Evolutionary conservation across 2,113 vertebrate genomes (phyloP).

Genomic region (Irena cyanogastra): DNA sequence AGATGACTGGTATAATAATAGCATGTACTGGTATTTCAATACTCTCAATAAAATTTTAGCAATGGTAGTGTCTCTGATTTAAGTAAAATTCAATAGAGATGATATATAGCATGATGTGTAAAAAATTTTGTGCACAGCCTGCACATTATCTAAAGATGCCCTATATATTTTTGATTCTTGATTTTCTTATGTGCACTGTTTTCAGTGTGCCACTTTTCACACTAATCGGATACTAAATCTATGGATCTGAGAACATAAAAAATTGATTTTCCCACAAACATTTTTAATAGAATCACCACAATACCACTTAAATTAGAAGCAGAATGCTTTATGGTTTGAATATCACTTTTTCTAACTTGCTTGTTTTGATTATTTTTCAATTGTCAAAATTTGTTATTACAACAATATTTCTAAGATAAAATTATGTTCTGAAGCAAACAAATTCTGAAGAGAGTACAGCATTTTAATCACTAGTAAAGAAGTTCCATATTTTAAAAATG

Average conservation of each 20-base stretch:
- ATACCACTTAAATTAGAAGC: background rate
- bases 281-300: background rate
- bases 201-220: background rate
- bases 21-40: background rate
- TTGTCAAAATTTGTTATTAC: background rate
- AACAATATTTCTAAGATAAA: background rate
- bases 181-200: background rate
- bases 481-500: background rate
- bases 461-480: background rate
- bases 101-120: background rate
- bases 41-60: background rate
- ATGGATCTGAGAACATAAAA: background rate
- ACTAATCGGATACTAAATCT: background rate
- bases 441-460: background rate
- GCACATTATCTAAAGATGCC: background rate
- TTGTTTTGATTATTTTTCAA: background rate
- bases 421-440: background rate
- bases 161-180: background rate
- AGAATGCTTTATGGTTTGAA: background rate
- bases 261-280: background rate
- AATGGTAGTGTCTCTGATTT: background rate
- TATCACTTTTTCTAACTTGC: background rate
- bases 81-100: background rate
- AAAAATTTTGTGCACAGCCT: background rate
- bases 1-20: background rate